Conservation (phyloP, 2,888 invertebrate genomes). For the Branchipolynoe longqiensis region DNA sequence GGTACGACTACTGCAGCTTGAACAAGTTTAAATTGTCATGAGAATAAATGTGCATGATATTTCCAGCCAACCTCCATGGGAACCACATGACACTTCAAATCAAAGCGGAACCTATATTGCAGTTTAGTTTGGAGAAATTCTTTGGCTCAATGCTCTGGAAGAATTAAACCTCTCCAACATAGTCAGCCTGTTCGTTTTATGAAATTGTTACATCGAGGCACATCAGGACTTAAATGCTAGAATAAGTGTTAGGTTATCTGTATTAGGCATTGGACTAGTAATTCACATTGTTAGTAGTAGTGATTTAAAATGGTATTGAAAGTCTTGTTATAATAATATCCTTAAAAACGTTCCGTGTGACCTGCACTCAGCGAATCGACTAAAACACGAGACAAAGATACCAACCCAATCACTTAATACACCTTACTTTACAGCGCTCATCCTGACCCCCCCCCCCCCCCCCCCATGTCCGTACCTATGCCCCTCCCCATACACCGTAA, state of each 20-base stretch:
- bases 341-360: neutral
- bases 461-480: neutral
- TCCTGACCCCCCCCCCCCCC: neutral
- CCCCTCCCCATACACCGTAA: neutral
- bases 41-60: too few relatives aligned
- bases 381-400: neutral
- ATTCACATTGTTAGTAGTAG: neutral
- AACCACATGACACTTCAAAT: too few relatives aligned
- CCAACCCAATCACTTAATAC: neutral
- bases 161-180: slow-evolving; percentile 1
- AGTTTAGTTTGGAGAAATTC: too few relatives aligned
- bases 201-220: slow-evolving; percentile 22
- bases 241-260: neutral
- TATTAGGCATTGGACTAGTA: neutral
- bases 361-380: slow-evolving; percentile 35
- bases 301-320: neutral
- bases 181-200: slow-evolving; percentile 8
- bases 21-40: too few relatives aligned
- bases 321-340: neutral
- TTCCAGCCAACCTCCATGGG: too few relatives aligned
- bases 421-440: neutral
- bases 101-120: too few relatives aligned
- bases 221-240: slow-evolving; percentile 41
- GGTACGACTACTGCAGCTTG: too few relatives aligned
- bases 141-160: too few relatives aligned